These are phyloP conservation scores for Xerus inauris DNA, from an alignment of 2,113 vertebrate genomes.

Conservation along the genomic window DNA sequence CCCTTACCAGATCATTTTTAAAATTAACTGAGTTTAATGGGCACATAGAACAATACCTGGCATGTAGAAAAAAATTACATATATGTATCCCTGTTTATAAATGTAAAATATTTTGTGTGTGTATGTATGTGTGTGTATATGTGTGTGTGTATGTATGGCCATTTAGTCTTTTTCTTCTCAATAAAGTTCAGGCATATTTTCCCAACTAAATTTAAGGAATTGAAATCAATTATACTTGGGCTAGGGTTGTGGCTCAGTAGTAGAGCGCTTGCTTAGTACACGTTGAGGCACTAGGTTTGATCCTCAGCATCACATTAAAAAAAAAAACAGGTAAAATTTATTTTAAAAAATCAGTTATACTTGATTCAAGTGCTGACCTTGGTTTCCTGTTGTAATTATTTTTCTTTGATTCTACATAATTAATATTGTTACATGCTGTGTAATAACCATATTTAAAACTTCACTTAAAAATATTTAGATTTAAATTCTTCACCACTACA, in stretches of 20 bases:
- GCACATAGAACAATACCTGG: not conserved
- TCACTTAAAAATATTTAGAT: conserved; percentile 31
- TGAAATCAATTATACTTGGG: not conserved
- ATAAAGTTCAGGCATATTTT: not conserved
- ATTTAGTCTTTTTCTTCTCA: not conserved
- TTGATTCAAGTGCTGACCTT: conserved; percentile 20
- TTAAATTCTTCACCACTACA: conserved; percentile 16
- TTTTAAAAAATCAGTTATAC: not conserved
- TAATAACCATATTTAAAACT: conserved; percentile 56
- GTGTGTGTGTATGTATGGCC: too few relatives aligned
- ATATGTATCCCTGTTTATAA: too few relatives aligned
- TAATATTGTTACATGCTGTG: not conserved
- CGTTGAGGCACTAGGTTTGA: too few relatives aligned
- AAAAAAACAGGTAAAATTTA: too few relatives aligned
- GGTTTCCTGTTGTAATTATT: not conserved
- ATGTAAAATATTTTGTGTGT: too few relatives aligned
- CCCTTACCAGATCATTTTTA: not conserved
- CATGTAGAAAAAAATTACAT: not conserved
- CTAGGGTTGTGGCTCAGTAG: too few relatives aligned
- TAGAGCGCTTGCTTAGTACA: too few relatives aligned
- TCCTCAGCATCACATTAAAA: too few relatives aligned
- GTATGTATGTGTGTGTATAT: too few relatives aligned
- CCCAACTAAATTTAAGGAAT: not conserved
- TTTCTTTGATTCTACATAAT: conserved; percentile 12
- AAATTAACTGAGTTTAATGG: conserved; percentile 25